Conservation (phyloP, 1,140 invertebrate species). For the Dufourea novaeangliae region DNA sequence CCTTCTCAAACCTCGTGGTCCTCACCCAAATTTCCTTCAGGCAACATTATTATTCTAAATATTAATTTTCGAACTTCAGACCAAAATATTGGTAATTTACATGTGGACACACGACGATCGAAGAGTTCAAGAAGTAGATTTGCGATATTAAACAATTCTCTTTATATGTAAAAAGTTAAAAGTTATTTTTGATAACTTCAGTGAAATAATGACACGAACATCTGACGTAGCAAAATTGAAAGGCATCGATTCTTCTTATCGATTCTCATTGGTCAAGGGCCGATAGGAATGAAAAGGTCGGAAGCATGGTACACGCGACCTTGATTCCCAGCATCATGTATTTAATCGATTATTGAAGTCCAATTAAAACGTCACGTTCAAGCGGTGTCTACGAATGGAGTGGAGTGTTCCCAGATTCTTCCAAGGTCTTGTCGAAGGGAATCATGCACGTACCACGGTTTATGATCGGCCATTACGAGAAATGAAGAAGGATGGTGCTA, state of each 20-base stretch:
- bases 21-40: no score
- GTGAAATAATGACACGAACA: background rate
- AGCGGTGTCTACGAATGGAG: background rate
- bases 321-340: slow-evolving; percentile 5
- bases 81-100: no score
- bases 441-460: slow-evolving; percentile 12
- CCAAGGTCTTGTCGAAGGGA: slow-evolving; percentile 8
- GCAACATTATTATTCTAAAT: no score
- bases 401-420: slow-evolving; percentile 11
- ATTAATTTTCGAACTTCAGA: no score
- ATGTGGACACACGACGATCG: no score
- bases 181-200: no score
- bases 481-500: background rate
- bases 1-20: no score
- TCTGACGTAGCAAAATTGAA: background rate
- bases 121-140: no score
- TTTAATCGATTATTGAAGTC: background rate
- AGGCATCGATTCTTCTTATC: background rate
- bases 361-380: background rate
- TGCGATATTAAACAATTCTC: no score
- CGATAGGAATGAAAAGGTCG: slow-evolving; percentile 35
- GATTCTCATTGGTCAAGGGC: background rate
- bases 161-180: no score
- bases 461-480: slow-evolving; percentile 6
- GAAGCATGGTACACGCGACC: slow-evolving; percentile 16